phyloP scores from a whole-genome alignment of 2,113 vertebrate genomes.

The Mionectes macconnelli region DNA sequence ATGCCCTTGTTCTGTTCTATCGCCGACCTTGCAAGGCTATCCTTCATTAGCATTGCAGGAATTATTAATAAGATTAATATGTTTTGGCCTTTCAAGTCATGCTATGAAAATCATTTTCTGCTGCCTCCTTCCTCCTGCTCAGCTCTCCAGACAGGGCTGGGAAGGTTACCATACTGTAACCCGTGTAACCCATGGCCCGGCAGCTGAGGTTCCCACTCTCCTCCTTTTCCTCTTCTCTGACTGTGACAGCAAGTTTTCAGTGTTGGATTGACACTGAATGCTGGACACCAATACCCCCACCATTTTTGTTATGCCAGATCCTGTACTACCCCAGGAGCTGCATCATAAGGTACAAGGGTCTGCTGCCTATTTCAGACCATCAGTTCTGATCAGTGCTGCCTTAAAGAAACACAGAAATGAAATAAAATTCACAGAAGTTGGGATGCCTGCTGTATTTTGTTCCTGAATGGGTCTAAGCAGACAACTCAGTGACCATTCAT shows the following conservation, averaged over 20 bases:
- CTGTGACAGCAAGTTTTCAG: background rate
- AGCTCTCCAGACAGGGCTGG: background rate
- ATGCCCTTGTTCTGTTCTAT: background rate
- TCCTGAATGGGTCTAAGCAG: background rate
- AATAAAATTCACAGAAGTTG: background rate
- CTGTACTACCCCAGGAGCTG: background rate
- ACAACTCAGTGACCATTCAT: background rate
- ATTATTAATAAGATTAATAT: background rate
- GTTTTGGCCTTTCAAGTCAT: background rate
- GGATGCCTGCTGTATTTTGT: background rate
- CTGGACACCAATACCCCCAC: background rate
- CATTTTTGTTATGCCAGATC: background rate
- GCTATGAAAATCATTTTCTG: background rate
- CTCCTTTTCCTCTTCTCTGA: background rate
- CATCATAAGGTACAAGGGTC: background rate
- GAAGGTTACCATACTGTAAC: background rate
- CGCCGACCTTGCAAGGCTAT: background rate
- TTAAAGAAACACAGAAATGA: background rate
- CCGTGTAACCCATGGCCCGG: rapidly evolving
- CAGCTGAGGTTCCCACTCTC: background rate
- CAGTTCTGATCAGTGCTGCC: background rate
- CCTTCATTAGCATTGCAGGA: background rate
- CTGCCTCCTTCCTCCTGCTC: background rate
- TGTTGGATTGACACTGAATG: background rate
- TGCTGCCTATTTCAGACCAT: background rate